These are phyloP conservation scores for Abramis brama DNA, from an alignment of 2,113 vertebrate genomes.

Conservation along the genomic window DNA sequence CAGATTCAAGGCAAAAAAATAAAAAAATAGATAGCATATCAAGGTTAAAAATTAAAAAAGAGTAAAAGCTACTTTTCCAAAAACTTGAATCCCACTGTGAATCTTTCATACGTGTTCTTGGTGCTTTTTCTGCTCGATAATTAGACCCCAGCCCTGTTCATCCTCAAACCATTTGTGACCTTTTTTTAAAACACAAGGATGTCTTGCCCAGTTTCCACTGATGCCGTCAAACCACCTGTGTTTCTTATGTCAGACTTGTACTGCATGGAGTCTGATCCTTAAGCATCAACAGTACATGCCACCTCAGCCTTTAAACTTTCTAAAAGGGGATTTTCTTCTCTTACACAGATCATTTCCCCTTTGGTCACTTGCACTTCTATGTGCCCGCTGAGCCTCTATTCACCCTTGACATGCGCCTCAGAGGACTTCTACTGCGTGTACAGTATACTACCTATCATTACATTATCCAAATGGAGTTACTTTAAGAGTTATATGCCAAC, in stretches of 20 bases:
- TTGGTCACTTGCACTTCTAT: neutral
- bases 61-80: conserved; percentile 26
- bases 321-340: neutral
- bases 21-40: neutral
- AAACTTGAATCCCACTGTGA: conserved; percentile 41
- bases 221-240: neutral
- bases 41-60: neutral
- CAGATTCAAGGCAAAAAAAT: neutral
- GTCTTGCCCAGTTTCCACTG: neutral
- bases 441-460: neutral
- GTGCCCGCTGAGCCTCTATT: neutral
- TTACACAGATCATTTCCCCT: conserved; percentile 29
- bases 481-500: conserved; percentile 2
- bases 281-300: conserved; percentile 59
- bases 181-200: neutral
- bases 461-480: neutral
- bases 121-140: conserved; percentile 15
- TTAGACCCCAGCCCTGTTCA: neutral
- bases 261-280: conserved; percentile 17
- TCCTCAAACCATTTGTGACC: neutral
- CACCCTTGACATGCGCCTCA: neutral
- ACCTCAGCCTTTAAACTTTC: conserved; percentile 53
- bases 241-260: conserved; percentile 4
- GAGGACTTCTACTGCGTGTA: conserved; percentile 4
- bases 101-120: conserved; percentile 1